A percentile compares a stretch with the other conserved stretches of the same genome.
These are phyloP conservation scores for Myotis pilosus DNA, from an alignment of 2,797 vertebrate genomes.

Conservation along the genomic window DNA sequence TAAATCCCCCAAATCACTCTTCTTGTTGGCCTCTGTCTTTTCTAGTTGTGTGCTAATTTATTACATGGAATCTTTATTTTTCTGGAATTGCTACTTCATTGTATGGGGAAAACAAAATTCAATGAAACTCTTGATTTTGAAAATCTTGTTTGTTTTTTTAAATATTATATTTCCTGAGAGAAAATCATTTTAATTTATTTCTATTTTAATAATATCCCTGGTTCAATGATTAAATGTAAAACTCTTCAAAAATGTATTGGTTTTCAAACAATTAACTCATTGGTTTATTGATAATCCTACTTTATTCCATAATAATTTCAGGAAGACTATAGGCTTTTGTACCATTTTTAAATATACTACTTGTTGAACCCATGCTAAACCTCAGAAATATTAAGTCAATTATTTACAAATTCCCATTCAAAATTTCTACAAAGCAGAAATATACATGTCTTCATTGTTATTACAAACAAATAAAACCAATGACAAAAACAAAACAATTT, in stretches of 20 bases:
- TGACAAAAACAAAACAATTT: not conserved
- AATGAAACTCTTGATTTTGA: not conserved
- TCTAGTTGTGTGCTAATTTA: not conserved
- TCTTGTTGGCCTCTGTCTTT: not conserved
- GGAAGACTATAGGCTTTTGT: not conserved
- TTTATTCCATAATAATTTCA: slow-evolving; percentile 31
- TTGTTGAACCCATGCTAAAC: not conserved
- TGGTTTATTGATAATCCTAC: not conserved
- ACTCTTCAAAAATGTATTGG: not conserved
- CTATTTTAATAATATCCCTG: not conserved
- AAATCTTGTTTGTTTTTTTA: not conserved
- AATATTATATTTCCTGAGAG: not conserved
- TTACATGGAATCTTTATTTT: not conserved
- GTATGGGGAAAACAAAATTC: not conserved
- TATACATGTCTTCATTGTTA: not conserved
- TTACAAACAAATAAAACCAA: not conserved
- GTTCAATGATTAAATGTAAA: not conserved
- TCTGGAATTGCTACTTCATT: not conserved
- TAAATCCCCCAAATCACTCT: not conserved
- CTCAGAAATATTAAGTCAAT: not conserved
- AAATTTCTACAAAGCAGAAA: not conserved
- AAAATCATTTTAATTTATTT: slow-evolving; percentile 28
- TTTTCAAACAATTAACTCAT: not conserved
- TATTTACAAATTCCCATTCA: not conserved
- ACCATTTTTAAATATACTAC: not conserved